A percentile compares a stretch with the other conserved stretches of the same genome.
These are phyloP conservation scores for Coluber constrictor DNA, from an alignment of 2,797 vertebrate species.

Conservation along the genomic window DNA sequence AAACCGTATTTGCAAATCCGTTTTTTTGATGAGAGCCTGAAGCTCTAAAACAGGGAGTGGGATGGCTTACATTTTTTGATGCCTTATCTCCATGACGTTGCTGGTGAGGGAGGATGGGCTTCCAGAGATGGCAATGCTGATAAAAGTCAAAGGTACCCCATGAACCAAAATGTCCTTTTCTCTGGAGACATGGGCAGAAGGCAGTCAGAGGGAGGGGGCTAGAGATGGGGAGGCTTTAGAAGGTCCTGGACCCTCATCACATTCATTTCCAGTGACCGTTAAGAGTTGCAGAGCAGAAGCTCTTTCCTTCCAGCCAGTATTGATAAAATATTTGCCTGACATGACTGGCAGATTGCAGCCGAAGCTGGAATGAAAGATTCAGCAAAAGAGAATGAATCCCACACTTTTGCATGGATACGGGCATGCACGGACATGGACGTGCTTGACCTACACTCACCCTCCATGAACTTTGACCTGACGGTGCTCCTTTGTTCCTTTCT, in stretches of 20 bases:
- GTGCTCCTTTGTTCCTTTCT: background rate
- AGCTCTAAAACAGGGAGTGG: background rate
- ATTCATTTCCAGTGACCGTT: background rate
- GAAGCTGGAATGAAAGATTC: background rate
- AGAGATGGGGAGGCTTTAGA: background rate
- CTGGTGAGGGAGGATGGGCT: background rate
- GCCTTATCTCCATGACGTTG: background rate
- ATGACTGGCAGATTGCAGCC: background rate
- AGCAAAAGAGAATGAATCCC: background rate
- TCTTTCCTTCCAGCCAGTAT: background rate
- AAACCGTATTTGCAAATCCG: background rate
- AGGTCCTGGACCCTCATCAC: background rate
- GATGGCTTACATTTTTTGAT: background rate
- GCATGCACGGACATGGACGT: background rate
- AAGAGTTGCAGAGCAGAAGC: background rate
- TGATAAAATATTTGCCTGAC: background rate
- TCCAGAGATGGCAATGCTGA: background rate
- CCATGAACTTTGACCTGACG: too few species aligned
- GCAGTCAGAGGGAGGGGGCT: background rate
- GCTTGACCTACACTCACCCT: fast-evolving
- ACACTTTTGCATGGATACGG: background rate
- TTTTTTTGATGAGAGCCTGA: background rate
- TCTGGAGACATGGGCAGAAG: background rate
- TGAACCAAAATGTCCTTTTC: background rate
- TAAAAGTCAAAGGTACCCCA: background rate